phyloP scores from a whole-genome alignment of 1,140 invertebrate genomes.

The Cherax quadricarinatus region DNA sequence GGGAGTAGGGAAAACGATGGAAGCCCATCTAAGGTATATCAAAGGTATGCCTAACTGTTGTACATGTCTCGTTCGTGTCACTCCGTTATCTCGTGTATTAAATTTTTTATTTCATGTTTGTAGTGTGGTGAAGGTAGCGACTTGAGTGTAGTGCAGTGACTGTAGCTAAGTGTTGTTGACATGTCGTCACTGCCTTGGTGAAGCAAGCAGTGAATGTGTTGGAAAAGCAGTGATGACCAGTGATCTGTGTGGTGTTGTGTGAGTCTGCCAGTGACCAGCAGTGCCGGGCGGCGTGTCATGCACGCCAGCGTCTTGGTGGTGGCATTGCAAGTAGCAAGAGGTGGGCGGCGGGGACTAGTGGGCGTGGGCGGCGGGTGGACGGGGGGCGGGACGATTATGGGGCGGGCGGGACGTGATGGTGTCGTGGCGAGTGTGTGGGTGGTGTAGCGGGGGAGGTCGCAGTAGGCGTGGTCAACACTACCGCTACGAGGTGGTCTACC shows the following conservation, averaged over 20 bases:
- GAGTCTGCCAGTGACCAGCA: neutral
- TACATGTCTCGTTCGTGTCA: too few species aligned
- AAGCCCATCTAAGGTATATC: too few species aligned
- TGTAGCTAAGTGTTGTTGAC: neutral
- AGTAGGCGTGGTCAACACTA: constrained; percentile 72
- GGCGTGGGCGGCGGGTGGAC: constrained; percentile 49
- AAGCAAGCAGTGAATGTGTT: neutral
- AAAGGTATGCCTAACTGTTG: too few species aligned
- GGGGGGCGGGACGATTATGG: constrained; percentile 66
- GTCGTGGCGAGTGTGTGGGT: constrained; percentile 72
- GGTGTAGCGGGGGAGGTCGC: constrained; percentile 70
- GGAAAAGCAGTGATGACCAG: neutral
- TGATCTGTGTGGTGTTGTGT: neutral
- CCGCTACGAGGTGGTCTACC: constrained; percentile 75
- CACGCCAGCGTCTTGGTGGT: neutral
- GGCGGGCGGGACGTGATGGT: constrained; percentile 72
- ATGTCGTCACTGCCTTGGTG: neutral
- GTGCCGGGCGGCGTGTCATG: neutral
- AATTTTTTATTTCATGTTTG: too few species aligned
- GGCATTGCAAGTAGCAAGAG: constrained; percentile 20
- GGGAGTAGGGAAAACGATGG: too few species aligned
- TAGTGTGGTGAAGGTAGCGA: too few species aligned
- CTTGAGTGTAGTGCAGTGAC: too few species aligned
- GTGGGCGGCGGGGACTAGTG: constrained; percentile 41
- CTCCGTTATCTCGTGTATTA: too few species aligned